Evolutionary conservation across 2,797 vertebrate genomes (phyloP).

Genomic region (Silurus lanzhouensis): DNA sequence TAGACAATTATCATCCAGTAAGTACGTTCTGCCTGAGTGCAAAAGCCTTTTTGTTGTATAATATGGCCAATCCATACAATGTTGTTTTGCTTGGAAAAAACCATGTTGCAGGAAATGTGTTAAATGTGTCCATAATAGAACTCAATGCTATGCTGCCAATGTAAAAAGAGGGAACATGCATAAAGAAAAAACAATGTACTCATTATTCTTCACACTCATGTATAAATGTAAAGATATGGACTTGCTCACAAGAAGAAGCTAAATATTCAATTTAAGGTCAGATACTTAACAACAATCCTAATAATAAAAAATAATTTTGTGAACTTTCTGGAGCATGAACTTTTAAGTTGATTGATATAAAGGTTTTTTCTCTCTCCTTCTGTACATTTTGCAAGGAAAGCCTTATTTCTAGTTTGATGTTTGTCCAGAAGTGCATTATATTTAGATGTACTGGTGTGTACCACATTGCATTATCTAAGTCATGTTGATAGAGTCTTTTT

Average conservation of each 20-base stretch:
- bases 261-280: slow-evolving; percentile 71
- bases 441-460: background rate
- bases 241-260: slow-evolving; percentile 25
- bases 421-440: slow-evolving; percentile 2
- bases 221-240: slow-evolving; percentile 62
- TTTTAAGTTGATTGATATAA: background rate
- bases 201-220: slow-evolving; percentile 63
- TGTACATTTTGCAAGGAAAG: slow-evolving; percentile 11
- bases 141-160: slow-evolving; percentile 53
- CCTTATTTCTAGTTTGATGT: background rate
- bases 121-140: background rate
- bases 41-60: slow-evolving; percentile 46
- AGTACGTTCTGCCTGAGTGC: slow-evolving; percentile 70
- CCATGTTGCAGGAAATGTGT: background rate
- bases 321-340: slow-evolving; percentile 2
- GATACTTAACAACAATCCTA: slow-evolving; percentile 74
- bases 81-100: slow-evolving; percentile 12
- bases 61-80: slow-evolving; percentile 44
- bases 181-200: slow-evolving; percentile 2
- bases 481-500: background rate
- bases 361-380: background rate
- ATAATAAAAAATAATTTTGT: background rate
- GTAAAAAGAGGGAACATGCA: slow-evolving; percentile 32
- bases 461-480: background rate
- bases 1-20: slow-evolving; percentile 80